phyloP scores from a whole-genome alignment of 2,888 invertebrate species.

The Aromia moschata region DNA sequence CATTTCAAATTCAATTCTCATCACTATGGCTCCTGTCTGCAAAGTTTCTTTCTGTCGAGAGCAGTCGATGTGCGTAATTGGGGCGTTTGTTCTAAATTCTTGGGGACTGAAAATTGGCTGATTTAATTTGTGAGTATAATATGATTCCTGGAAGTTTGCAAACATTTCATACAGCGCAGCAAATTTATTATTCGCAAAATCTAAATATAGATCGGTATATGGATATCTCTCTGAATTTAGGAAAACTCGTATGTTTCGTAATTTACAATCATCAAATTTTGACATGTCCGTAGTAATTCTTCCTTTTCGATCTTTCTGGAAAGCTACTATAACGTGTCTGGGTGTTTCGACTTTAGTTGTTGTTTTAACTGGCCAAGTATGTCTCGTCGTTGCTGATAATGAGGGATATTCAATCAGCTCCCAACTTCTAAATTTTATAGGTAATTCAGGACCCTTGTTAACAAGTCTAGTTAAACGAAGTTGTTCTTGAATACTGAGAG shows the following conservation, averaged over 20 bases:
- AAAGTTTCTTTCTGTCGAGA: too few relatives aligned
- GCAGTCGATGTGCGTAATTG: too few relatives aligned
- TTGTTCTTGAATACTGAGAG: conserved; percentile 19
- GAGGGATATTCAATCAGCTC: conserved; percentile 32
- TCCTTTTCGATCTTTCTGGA: conserved; percentile 14
- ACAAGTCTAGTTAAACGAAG: conserved; percentile 25
- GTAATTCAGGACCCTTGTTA: conserved; percentile 21
- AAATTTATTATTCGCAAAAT: too few relatives aligned
- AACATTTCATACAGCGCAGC: too few relatives aligned
- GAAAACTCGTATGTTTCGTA: conserved; percentile 12
- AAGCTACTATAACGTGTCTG: conserved; percentile 21
- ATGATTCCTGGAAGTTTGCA: too few relatives aligned
- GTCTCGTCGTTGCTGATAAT: conserved; percentile 24
- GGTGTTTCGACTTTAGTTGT: conserved; percentile 25
- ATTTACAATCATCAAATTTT: conserved; percentile 23
- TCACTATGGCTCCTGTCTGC: too few relatives aligned
- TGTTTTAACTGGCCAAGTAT: conserved; percentile 33
- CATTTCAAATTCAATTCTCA: too few relatives aligned
- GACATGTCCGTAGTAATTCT: conserved; percentile 14
- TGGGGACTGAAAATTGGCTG: too few relatives aligned
- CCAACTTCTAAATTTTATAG: conserved; percentile 29
- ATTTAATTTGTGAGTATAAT: too few relatives aligned
- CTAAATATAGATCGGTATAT: too few relatives aligned
- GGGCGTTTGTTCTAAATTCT: too few relatives aligned
- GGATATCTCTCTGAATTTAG: too few relatives aligned